These are phyloP conservation scores for Acleris sparsana DNA, from an alignment of 2,888 invertebrate species.

Conservation along the genomic window DNA sequence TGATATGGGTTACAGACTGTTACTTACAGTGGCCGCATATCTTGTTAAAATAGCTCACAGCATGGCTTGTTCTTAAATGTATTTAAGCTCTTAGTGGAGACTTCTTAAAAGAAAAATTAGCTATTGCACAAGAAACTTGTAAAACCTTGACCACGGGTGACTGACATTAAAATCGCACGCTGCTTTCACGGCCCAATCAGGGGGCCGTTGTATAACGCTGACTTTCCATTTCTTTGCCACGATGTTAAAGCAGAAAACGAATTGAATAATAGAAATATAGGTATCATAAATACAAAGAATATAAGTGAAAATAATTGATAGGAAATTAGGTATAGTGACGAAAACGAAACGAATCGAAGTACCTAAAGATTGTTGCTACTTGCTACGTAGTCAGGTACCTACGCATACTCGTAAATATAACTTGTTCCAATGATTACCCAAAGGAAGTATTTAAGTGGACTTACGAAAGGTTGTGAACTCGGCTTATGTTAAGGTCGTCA, in stretches of 20 bases:
- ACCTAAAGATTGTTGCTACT: not conserved
- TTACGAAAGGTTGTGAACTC: slow-evolving; percentile 70
- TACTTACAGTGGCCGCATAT: too few species aligned
- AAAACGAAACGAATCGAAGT: not conserved
- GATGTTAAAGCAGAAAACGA: slow-evolving; percentile 28
- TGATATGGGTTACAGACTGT: too few species aligned
- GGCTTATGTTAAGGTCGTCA: slow-evolving; percentile 73
- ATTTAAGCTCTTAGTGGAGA: slow-evolving; percentile 40
- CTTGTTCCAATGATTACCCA: slow-evolving; percentile 5
- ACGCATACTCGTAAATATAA: not conserved
- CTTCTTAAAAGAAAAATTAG: slow-evolving; percentile 52
- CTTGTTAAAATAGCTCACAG: not conserved
- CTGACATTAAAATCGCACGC: slow-evolving; percentile 74
- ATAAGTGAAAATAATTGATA: slow-evolving; percentile 7
- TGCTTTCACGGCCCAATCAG: slow-evolving; percentile 80
- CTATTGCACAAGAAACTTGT: slow-evolving; percentile 66
- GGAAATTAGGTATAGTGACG: not conserved
- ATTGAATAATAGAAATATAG: slow-evolving; percentile 7
- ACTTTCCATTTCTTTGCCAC: slow-evolving; percentile 78
- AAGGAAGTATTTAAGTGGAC: slow-evolving; percentile 50
- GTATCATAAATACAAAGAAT: slow-evolving; percentile 6
- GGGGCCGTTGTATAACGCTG: slow-evolving; percentile 80
- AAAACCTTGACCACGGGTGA: slow-evolving; percentile 79
- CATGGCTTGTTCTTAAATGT: not conserved
- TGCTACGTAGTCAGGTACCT: not conserved